Percentiles rank a stretch among this genome's conserved stretches.
Evolutionary conservation across 2,113 vertebrate species (phyloP).

Genomic region (Ascaphus truei): DNA sequence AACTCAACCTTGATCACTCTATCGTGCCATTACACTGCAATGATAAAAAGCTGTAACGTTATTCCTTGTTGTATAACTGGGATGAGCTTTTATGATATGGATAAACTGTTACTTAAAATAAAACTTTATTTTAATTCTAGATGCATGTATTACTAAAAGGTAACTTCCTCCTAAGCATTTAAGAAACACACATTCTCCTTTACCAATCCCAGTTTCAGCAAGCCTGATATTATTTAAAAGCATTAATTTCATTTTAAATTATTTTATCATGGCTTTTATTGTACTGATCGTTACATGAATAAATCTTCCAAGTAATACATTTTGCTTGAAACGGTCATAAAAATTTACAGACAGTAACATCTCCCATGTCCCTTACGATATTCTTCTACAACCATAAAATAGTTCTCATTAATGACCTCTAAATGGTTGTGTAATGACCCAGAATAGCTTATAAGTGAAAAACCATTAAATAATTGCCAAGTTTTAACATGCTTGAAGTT

Average conservation of each 20-base stretch:
- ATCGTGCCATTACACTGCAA: too few species aligned
- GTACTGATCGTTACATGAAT: slow-evolving; percentile 76
- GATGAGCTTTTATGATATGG: background rate
- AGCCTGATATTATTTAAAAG: slow-evolving; percentile 63
- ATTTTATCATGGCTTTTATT: slow-evolving; percentile 77
- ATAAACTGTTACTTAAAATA: background rate
- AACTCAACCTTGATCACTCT: too few species aligned
- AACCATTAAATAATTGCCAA: slow-evolving; percentile 91
- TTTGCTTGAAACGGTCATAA: slow-evolving; percentile 85
- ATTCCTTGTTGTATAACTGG: too few species aligned
- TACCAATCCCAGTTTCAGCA: slow-evolving; percentile 14
- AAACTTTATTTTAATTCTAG: background rate
- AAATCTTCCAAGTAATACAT: slow-evolving; percentile 81
- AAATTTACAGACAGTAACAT: slow-evolving; percentile 87
- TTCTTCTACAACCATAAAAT: slow-evolving; percentile 91
- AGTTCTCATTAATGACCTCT: slow-evolving; percentile 92
- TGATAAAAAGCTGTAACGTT: too few species aligned
- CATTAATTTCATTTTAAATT: slow-evolving; percentile 77
- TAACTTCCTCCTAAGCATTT: background rate
- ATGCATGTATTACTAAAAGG: background rate
- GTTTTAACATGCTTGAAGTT: slow-evolving; percentile 83
- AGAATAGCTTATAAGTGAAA: slow-evolving; percentile 93
- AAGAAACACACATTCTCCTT: background rate
- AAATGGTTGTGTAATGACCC: slow-evolving; percentile 96
- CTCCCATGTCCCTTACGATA: slow-evolving; percentile 85